Conservation (phyloP, 2,888 invertebrate genomes). For the Aelia acuminata region DNA sequence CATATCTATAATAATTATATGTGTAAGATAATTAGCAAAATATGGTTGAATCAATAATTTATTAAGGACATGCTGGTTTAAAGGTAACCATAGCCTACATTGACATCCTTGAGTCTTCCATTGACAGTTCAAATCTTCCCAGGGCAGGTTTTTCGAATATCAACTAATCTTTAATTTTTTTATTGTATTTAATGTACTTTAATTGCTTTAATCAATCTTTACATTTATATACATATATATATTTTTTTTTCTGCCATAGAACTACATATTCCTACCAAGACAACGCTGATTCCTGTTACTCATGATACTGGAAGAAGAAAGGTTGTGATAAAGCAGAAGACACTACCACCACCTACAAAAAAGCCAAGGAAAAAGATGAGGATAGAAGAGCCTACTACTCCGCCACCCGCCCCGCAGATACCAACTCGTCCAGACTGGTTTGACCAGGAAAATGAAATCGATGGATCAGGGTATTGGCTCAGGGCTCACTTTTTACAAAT, state of each 20-base stretch:
- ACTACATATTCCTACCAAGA: conserved; percentile 65
- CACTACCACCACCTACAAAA: conserved; percentile 54
- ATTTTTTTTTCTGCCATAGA: conserved; percentile 62
- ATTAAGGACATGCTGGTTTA: no score
- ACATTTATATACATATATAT: no score
- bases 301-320: conserved; percentile 61
- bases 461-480: conserved; percentile 29
- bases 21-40: no score
- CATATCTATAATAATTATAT: no score
- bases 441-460: conserved; percentile 14
- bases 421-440: conserved; percentile 47
- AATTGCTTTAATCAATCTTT: not conserved
- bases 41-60: no score
- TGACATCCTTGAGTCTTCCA: no score
- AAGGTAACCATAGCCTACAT: no score
- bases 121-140: no score
- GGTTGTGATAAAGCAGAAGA: conserved; percentile 48
- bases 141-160: no score
- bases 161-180: no score
- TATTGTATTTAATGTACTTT: not conserved
- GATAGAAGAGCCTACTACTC: conserved; percentile 30
- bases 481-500: conserved; percentile 38
- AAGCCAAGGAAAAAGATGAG: conserved; percentile 42
- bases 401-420: not conserved
- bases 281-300: conserved; percentile 64